Base-by-base conservation (phyloP, 1,140 invertebrate species). In the Asbolus verrucosus region DNA sequence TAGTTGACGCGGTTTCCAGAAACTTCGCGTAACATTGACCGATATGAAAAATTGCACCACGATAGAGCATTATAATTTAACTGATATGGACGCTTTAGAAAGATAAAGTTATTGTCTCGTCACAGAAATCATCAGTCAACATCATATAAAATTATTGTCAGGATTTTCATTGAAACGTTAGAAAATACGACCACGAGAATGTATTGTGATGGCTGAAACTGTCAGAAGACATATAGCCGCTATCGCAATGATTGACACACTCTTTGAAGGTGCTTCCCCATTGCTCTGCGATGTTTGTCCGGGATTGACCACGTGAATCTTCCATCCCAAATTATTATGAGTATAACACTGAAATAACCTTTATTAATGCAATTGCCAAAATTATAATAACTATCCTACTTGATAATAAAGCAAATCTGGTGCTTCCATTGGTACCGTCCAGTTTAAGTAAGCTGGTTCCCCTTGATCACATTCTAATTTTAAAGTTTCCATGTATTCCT, bases 261-360 rank as follows among this genome's bases (percentile, higher is more conserved):
- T 65, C 13, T 13, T 6, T 16, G 62, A 46, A 13, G 24, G 62
- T n/a, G 69, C 69, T 16, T 50, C 59, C 6, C 61, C 69, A n/a
- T 70, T 65, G 54, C 43, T 67, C 14, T 63, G 67, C 15, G 73
- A 71, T 46, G 71, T 21, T n/a, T n/a, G n/a, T 1, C 88, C 91
- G 6, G 87, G 83, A 75, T 96, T 88, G 0, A 95, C 88, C 0
- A 98, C 93, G 77, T 94, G 87, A 70, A 98, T 97, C 81, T 95
- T 96, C 93, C 94, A 96, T 5, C 96, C 96, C 39, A 98, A 86
- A 81, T 95, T 93, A 65, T 90, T 93, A 82, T 97, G 94, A 3
- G 89, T 90, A 81, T 94, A 97, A 82, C 95, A 97, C 94, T 98
- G 84, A 1, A 85, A 71, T 6, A 59, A 21, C 27, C 27, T n/a